phyloP scores from a whole-genome alignment of 2,888 invertebrate species.

The Plagodis pulveraria region DNA sequence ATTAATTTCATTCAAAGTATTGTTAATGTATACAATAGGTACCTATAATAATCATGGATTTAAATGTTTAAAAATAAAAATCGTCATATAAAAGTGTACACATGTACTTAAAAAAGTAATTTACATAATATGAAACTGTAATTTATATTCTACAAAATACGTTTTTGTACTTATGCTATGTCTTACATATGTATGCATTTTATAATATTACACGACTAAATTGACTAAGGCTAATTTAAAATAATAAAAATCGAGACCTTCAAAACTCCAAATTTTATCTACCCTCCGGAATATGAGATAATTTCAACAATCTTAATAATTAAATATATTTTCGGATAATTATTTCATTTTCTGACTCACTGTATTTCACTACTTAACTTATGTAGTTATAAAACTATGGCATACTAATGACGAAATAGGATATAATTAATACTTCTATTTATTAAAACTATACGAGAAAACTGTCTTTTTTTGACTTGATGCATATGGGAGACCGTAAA shows the following conservation, averaged over 20 bases:
- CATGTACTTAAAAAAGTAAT: neutral
- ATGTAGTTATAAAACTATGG: conserved; percentile 16
- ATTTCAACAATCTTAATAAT: conserved; percentile 1
- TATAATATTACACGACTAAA: conserved; percentile 13
- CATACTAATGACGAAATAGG: conserved; percentile 9
- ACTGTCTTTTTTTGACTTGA: conserved; percentile 6
- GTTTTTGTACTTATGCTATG: conserved; percentile 5
- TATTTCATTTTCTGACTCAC: conserved; percentile 9
- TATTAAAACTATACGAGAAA: conserved; percentile 3
- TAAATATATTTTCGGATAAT: conserved; percentile 1
- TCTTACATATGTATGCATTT: conserved; percentile 3
- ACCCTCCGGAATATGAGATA: conserved; percentile 2
- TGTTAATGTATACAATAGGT: no score
- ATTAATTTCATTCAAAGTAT: no score
- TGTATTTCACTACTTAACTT: conserved; percentile 12
- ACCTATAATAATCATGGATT: no score
- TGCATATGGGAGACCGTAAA: neutral
- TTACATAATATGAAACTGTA: neutral
- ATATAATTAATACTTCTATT: neutral
- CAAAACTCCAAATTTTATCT: conserved; percentile 10
- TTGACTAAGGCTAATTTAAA: conserved; percentile 11
- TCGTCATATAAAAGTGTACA: neutral
- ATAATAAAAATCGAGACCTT: conserved; percentile 24
- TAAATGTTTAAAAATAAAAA: neutral
- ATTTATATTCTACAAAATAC: neutral